Conservation (phyloP, 2,888 invertebrate species). For the Tiliacea aurago region DNA sequence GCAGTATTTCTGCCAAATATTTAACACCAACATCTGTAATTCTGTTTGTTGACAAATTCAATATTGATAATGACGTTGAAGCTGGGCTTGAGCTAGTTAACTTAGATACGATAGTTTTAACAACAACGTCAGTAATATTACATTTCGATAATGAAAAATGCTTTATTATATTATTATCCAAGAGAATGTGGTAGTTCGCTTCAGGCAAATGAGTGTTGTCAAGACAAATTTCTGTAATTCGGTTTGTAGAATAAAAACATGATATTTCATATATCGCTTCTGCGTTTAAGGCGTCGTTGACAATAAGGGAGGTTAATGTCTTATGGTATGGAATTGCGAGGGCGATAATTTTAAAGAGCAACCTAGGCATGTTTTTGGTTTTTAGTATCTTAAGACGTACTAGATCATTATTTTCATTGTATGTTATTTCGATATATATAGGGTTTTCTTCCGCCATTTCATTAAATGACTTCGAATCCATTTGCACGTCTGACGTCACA, state of each 20-base stretch:
- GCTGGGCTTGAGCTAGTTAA: constrained; percentile 69
- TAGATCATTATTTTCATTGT: constrained; percentile 68
- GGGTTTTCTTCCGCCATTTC: fast-evolving
- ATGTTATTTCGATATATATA: constrained; percentile 61
- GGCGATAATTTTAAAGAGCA: constrained; percentile 71
- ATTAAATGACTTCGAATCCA: fast-evolving
- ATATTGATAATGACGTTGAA: constrained; percentile 70
- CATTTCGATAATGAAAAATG: constrained; percentile 78
- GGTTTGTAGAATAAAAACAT: constrained; percentile 67
- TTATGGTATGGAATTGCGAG: constrained; percentile 73
- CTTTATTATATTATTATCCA: constrained; percentile 68
- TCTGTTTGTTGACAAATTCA: constrained; percentile 78
- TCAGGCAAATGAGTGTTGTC: constrained; percentile 71
- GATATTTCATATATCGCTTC: constrained; percentile 72
- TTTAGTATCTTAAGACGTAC: constrained; percentile 72
- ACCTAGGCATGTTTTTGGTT: constrained; percentile 70
- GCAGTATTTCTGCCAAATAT: constrained; percentile 70
- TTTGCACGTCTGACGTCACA: fast-evolving
- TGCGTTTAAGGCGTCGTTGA: constrained; percentile 71
- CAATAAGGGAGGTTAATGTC: constrained; percentile 64
- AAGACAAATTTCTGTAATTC: constrained; percentile 77
- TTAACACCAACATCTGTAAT: constrained; percentile 78
- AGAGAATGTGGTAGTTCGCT: constrained; percentile 74
- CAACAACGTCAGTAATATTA: constrained; percentile 71
- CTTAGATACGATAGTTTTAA: constrained; percentile 70